A percentile compares a stretch with the other conserved stretches of the same genome.
phyloP scores from a whole-genome alignment of 2,797 vertebrate species.

The Rhinogobio ventralis region DNA sequence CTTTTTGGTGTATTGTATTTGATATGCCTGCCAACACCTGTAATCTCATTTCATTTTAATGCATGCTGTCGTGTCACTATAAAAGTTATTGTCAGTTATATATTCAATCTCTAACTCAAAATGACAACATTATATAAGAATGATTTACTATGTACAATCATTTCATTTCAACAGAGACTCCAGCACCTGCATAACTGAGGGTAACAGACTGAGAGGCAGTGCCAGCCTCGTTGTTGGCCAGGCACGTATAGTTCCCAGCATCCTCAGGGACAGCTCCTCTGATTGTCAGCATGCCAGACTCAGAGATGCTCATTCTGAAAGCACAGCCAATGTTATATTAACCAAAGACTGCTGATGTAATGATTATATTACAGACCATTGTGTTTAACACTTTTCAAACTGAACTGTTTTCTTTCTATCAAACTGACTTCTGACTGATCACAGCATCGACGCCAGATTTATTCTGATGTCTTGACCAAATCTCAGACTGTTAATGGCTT shows the following conservation, averaged over 20 bases:
- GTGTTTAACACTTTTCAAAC: constrained; percentile 14
- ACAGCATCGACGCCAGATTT: constrained; percentile 7
- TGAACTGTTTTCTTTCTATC: neutral
- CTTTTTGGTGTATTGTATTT: neutral
- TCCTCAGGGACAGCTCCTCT: constrained; percentile 82
- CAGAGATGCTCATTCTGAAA: constrained; percentile 79
- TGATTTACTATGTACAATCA: neutral
- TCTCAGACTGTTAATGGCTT: constrained; percentile 23
- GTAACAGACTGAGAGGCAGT: constrained; percentile 76
- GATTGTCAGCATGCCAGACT: constrained; percentile 83
- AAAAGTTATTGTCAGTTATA: constrained; percentile 3
- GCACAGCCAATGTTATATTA: constrained; percentile 27
- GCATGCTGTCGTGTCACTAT: constrained; percentile 9
- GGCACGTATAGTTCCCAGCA: constrained; percentile 91
- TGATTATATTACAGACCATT: constrained; percentile 22
- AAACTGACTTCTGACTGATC: neutral
- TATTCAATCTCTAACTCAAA: constrained; percentile 10
- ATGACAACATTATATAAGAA: neutral
- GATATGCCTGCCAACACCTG: neutral
- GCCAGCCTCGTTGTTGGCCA: constrained; percentile 82
- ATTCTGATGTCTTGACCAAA: constrained; percentile 23
- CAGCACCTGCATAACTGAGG: constrained; percentile 83
- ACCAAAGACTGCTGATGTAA: neutral
- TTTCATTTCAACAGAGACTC: neutral
- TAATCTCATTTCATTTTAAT: constrained; percentile 3